These are phyloP conservation scores for Trachymyrmex septentrionalis DNA, from an alignment of 1,140 invertebrate species.

Conservation along the genomic window DNA sequence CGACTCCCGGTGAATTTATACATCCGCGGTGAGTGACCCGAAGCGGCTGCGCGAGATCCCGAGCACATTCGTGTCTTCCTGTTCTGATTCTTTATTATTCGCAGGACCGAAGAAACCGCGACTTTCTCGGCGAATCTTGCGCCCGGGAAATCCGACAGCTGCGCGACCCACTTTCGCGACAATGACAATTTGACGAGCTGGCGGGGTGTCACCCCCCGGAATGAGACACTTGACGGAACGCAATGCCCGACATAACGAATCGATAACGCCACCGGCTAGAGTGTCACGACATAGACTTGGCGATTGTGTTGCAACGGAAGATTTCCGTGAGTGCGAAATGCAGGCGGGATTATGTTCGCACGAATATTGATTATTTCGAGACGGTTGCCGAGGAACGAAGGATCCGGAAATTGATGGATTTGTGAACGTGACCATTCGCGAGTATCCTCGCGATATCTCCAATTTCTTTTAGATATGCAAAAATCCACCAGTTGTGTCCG, in stretches of 20 bases:
- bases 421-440: not conserved
- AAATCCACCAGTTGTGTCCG: not conserved
- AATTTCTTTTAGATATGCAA: not conserved
- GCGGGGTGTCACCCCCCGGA: conserved; percentile 18
- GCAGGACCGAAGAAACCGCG: conserved; percentile 65
- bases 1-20: conserved; percentile 42
- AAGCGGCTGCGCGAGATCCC: conserved; percentile 41
- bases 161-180: conserved; percentile 69
- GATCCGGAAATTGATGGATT: not conserved
- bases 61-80: conserved; percentile 58
- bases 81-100: conserved; percentile 75
- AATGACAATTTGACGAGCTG: conserved; percentile 53
- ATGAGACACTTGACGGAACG: conserved; percentile 35
- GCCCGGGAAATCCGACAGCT: conserved; percentile 64
- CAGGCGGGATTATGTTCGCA: not conserved
- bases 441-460: not conserved
- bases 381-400: not conserved
- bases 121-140: conserved; percentile 65
- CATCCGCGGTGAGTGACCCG: conserved; percentile 33
- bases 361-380: not conserved
- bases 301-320: not conserved
- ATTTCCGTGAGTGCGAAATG: not conserved
- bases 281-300: not conserved
- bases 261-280: conserved; percentile 5
- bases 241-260: conserved; percentile 1